Evolutionary conservation across 2,888 invertebrate genomes (phyloP), one percentile per base, ranked within the genome.

Genomic region (Caenorhabditis plicata): DNA sequence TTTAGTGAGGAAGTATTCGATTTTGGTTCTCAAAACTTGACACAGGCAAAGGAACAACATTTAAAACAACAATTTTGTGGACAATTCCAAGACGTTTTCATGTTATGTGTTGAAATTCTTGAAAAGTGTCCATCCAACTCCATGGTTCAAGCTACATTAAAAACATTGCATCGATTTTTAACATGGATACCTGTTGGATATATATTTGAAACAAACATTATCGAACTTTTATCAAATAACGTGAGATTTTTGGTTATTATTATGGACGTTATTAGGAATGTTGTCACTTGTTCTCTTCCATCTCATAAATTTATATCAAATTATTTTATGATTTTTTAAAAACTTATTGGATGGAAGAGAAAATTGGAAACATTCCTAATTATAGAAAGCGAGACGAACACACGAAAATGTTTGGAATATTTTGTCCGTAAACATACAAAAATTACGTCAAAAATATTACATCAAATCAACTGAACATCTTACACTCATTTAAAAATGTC

Each of bases 161-260:
- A 96, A 82, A 99, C 98, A 3, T 85, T 98, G 51, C 85, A 98
- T 71, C 87, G 93, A 82, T 98, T 99, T 85, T 86, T 99, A 35
- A 96, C 95, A 82, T 98, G 98, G 98, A 96, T 99, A 80, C 98
- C 98, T n/a, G 86, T 98, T 63, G 98, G 98, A 11, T 98, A 98
- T 83, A 96, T 99, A 82, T 99, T 98, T 85, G 96, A 99, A 86
- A 98, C 98, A 72, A 91, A 93, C 82, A 86, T 98, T 50, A 92
- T 96, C 77, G 89, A 88, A 76, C 93, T 93, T 48, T 86, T 98
- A 49, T 80, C 90, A 88, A 82, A 96, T 94, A 84, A 84, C 83
- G 76, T 63, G 19, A 36, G 35, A 35, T 40, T 35, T 27, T 23
- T n/a, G n/a, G n/a, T n/a, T n/a, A n/a, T n/a, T n/a, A n/a, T 15